Conservation (phyloP, 1,140 invertebrate species). For the Chironomus striatipennis region DNA sequence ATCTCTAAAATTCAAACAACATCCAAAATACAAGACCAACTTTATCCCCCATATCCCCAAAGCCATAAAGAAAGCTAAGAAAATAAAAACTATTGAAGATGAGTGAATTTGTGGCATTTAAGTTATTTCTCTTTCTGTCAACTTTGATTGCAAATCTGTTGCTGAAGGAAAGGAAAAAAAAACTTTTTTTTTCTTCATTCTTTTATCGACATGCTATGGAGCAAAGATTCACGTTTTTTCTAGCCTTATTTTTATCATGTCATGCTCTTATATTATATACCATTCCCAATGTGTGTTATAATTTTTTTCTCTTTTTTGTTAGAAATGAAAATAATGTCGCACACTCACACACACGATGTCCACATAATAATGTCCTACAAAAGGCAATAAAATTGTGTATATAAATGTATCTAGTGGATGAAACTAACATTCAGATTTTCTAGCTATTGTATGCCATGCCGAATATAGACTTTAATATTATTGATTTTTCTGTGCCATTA, state of each 20-base stretch:
- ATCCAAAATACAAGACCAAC: too few species aligned
- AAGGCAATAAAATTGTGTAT: neutral
- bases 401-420: neutral
- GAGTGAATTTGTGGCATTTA: conserved; percentile 1
- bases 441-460: neutral
- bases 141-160: conserved; percentile 22
- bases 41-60: too few species aligned
- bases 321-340: too few species aligned
- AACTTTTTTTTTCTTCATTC: too few species aligned
- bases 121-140: conserved; percentile 17
- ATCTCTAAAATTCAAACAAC: too few species aligned
- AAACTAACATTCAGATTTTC: too few species aligned
- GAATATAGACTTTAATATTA: conserved; percentile 6
- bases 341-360: neutral
- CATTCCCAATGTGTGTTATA: neutral
- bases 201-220: neutral
- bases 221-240: neutral
- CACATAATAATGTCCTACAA: neutral
- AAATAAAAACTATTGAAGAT: neutral
- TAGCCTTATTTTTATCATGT: neutral
- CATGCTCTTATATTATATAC: neutral
- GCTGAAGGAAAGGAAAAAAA: neutral
- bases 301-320: too few species aligned
- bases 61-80: too few species aligned
- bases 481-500: conserved; percentile 19